Conservation (phyloP, 2,113 vertebrate genomes). For the Candoia aspera region DNA sequence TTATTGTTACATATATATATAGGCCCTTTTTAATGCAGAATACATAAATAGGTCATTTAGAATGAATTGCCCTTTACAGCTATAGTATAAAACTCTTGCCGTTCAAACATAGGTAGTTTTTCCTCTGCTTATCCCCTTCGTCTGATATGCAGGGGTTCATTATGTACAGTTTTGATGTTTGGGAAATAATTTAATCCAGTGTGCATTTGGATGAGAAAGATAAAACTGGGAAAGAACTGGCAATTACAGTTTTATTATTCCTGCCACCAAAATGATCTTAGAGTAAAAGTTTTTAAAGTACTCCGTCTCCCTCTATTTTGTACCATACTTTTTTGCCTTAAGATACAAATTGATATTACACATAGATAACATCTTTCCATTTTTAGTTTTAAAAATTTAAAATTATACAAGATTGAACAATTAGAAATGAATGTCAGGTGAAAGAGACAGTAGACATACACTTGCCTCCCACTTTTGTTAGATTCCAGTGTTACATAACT, state of each 20-base stretch:
- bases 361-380: slow-evolving; percentile 15
- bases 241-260: not conserved
- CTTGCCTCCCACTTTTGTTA: slow-evolving; percentile 43
- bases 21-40: not conserved
- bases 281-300: not conserved
- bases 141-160: not conserved
- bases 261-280: slow-evolving; percentile 24
- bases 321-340: slow-evolving; percentile 31
- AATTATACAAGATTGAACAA: slow-evolving; percentile 40
- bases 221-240: not conserved
- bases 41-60: not conserved
- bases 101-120: not conserved
- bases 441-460: slow-evolving; percentile 29
- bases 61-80: too few species aligned
- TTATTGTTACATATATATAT: too few species aligned
- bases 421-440: slow-evolving; percentile 34
- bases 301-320: slow-evolving; percentile 16
- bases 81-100: not conserved
- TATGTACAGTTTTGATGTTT: not conserved
- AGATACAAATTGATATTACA: slow-evolving; percentile 27
- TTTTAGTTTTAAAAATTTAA: slow-evolving; percentile 10
- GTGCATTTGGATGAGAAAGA: not conserved
- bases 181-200: not conserved
- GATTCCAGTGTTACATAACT: slow-evolving; percentile 39
- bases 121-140: not conserved